These are phyloP conservation scores for Mycalesis mineus DNA, from an alignment of 2,888 invertebrate species.

Conservation along the genomic window DNA sequence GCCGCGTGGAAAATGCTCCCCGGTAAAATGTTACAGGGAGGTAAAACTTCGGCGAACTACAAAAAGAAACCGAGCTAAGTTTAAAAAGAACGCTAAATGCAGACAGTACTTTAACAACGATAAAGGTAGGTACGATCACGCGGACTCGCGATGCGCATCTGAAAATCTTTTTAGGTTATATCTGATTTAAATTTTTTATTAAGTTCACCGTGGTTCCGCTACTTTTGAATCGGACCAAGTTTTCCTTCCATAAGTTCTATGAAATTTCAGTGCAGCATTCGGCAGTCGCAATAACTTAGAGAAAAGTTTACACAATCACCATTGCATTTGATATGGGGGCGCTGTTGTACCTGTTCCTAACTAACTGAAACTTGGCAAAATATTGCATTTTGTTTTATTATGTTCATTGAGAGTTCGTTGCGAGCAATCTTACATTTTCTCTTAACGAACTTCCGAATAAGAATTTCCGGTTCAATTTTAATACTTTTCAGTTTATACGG, in stretches of 20 bases:
- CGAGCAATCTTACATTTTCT: constrained; percentile 1
- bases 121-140: constrained; percentile 36
- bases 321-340: constrained; percentile 8
- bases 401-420: constrained; percentile 1
- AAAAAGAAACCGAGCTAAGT: constrained; percentile 69
- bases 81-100: constrained; percentile 73
- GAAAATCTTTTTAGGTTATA: constrained; percentile 18
- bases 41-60: constrained; percentile 68
- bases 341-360: constrained; percentile 6
- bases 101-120: constrained; percentile 55
- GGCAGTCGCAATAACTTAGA: constrained; percentile 10
- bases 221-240: constrained; percentile 8
- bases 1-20: constrained; percentile 67
- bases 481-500: not conserved
- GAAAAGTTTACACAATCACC: constrained; percentile 12
- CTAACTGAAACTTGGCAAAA: constrained; percentile 11
- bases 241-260: constrained; percentile 11
- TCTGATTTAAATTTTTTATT: constrained; percentile 12
- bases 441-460: not conserved
- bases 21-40: constrained; percentile 76
- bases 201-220: constrained; percentile 9
- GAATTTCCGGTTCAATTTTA: not conserved
- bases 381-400: constrained; percentile 8
- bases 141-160: constrained; percentile 20
- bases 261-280: constrained; percentile 14